These are phyloP conservation scores for Cebus imitator DNA, from an alignment of 2,113 vertebrate species.

Conservation along the genomic window DNA sequence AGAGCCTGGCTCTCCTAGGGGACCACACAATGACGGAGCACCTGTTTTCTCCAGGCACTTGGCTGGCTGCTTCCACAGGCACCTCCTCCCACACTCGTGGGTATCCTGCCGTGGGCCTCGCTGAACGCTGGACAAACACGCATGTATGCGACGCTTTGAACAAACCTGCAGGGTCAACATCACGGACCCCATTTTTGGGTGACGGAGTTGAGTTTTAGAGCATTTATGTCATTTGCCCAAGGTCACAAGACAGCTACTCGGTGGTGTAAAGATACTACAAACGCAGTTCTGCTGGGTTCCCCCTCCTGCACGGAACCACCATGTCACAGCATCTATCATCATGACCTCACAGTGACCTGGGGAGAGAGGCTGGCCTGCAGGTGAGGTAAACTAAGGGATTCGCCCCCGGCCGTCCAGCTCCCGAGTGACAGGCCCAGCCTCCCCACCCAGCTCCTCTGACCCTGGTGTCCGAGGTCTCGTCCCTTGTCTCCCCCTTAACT, in stretches of 20 bases:
- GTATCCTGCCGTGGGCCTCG: rapidly evolving
- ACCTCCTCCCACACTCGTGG: rapidly evolving
- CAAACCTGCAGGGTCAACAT: neutral
- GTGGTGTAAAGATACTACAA: neutral
- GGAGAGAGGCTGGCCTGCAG: no score
- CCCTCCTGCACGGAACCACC: neutral
- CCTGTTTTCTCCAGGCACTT: rapidly evolving
- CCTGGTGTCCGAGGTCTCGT: rapidly evolving
- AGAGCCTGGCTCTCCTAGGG: rapidly evolving
- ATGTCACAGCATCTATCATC: rapidly evolving
- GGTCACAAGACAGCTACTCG: neutral
- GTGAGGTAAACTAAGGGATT: neutral
- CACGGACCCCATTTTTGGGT: rapidly evolving
- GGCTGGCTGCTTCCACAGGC: neutral
- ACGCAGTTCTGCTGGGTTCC: rapidly evolving
- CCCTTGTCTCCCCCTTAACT: no score
- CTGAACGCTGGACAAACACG: neutral
- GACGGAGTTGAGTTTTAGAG: neutral
- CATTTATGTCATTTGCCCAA: neutral
- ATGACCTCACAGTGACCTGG: rapidly evolving
- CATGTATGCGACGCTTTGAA: neutral
- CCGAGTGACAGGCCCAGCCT: neutral
- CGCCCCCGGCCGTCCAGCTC: neutral
- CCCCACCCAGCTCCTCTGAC: rapidly evolving
- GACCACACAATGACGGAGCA: rapidly evolving